These are phyloP conservation scores for Megaptera novaeangliae DNA, from an alignment of 2,113 vertebrate genomes.

Conservation along the genomic window DNA sequence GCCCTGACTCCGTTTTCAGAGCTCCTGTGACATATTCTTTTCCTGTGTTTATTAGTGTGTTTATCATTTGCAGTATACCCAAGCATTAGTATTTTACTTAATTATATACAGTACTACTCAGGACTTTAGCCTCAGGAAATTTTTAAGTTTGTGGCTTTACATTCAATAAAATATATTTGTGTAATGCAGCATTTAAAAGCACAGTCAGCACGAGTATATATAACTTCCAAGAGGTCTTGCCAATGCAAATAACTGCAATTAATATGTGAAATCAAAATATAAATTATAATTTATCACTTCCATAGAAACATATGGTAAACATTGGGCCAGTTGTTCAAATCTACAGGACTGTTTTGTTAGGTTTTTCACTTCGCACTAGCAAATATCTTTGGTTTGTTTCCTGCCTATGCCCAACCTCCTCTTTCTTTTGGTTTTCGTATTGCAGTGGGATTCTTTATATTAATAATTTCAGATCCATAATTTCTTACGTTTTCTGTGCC, in stretches of 20 bases:
- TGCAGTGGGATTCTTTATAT: constrained; percentile 16
- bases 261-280: background rate
- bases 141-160: background rate
- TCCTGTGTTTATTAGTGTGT: background rate
- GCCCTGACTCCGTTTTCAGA: background rate
- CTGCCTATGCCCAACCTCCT: background rate
- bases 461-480: background rate
- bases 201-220: accelerated
- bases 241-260: background rate
- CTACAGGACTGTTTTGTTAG: background rate
- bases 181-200: background rate
- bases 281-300: background rate
- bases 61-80: background rate
- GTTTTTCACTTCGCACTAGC: background rate
- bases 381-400: background rate
- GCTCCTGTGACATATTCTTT: background rate
- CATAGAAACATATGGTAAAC: background rate
- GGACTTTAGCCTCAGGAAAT: background rate
- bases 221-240: background rate
- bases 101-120: background rate
- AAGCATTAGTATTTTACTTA: background rate
- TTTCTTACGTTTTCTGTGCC: background rate
- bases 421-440: background rate
- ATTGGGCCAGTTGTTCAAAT: background rate
- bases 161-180: background rate